Evolutionary conservation across 2,797 vertebrate species (phyloP).

Genomic region (Malacoraja senta): DNA sequence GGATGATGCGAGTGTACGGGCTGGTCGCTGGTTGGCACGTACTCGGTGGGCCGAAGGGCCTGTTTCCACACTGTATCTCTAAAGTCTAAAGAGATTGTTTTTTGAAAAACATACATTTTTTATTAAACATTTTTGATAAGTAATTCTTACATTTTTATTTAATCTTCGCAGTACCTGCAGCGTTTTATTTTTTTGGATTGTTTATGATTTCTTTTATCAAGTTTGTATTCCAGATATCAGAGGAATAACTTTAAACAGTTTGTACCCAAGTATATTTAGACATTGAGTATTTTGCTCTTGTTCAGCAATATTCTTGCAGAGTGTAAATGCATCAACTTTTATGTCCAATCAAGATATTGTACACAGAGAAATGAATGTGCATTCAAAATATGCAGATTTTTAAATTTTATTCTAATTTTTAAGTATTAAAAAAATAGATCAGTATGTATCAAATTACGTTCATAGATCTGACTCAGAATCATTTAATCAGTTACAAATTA

Average conservation of each 20-base stretch:
- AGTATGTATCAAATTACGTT: neutral
- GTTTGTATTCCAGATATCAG: neutral
- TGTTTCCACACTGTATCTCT: too few relatives aligned
- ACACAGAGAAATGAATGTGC: neutral
- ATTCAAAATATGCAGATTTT: neutral
- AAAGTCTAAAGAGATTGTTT: too few relatives aligned
- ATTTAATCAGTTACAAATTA: neutral
- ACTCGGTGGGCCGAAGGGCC: too few relatives aligned
- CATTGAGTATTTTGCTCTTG: neutral
- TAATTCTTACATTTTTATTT: too few relatives aligned
- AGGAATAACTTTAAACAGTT: neutral
- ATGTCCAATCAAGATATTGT: neutral
- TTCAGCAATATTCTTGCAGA: neutral
- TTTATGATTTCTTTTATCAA: neutral
- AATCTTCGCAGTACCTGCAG: too few relatives aligned
- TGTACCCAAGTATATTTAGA: neutral
- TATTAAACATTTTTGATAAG: too few relatives aligned
- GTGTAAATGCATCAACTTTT: neutral
- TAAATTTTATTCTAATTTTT: neutral
- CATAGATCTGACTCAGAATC: neutral
- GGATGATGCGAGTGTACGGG: too few relatives aligned
- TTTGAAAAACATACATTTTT: too few relatives aligned
- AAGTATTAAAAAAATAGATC: neutral
- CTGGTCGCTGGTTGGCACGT: too few relatives aligned
- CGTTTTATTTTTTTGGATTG: too few relatives aligned